These are phyloP conservation scores for Sylvia borin DNA, from an alignment of 2,797 vertebrate species.

Conservation along the genomic window DNA sequence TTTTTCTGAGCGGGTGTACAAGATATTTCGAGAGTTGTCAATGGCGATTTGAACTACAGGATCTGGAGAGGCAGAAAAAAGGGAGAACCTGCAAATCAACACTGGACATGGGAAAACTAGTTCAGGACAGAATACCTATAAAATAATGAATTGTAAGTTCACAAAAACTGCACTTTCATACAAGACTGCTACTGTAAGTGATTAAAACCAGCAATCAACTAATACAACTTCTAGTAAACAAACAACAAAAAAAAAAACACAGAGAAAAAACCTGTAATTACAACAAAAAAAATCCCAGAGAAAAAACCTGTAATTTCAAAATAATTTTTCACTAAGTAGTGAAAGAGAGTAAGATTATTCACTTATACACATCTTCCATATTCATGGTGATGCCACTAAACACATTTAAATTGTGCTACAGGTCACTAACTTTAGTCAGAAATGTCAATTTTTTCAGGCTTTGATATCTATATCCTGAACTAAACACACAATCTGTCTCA, in stretches of 20 bases:
- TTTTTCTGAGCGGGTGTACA: slow-evolving; percentile 95
- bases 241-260: no score
- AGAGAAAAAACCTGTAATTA: neutral
- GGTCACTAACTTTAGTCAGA: neutral
- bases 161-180: neutral
- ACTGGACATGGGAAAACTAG: neutral
- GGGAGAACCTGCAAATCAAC: neutral
- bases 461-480: neutral
- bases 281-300: no score
- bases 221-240: neutral
- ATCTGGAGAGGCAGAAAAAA: slow-evolving; percentile 72
- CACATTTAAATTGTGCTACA: neutral
- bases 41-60: slow-evolving; percentile 94
- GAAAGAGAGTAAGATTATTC: neutral
- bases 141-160: neutral
- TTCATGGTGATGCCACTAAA: neutral
- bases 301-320: neutral
- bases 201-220: neutral
- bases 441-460: neutral
- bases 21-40: slow-evolving; percentile 91
- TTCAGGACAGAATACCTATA: neutral
- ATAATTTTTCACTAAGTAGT: neutral
- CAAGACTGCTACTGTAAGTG: neutral
- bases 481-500: neutral
- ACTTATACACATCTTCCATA: neutral